These are phyloP conservation scores for Argyra leucocephala DNA, from an alignment of 2,888 invertebrate species.

Conservation along the genomic window DNA sequence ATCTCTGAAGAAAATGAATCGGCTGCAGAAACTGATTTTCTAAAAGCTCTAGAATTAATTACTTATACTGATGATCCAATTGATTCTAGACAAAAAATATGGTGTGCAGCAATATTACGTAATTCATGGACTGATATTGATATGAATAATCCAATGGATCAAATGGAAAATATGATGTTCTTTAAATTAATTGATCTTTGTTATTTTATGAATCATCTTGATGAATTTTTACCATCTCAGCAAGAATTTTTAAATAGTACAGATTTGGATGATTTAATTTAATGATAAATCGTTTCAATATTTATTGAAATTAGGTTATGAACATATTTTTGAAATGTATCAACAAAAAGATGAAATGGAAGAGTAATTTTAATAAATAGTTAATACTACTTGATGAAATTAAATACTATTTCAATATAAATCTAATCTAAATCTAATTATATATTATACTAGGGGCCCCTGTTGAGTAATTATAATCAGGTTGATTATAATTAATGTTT, in stretches of 20 bases:
- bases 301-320: slow-evolving; percentile 70
- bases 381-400: no score
- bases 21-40: slow-evolving; percentile 76
- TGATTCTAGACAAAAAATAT: slow-evolving; percentile 49
- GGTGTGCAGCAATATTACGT: slow-evolving; percentile 66
- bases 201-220: slow-evolving; percentile 56
- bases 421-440: no score
- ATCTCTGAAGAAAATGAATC: slow-evolving; percentile 56
- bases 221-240: slow-evolving; percentile 60
- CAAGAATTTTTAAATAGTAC: slow-evolving; percentile 59
- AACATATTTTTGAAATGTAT: slow-evolving; percentile 48
- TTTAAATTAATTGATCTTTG: slow-evolving; percentile 69
- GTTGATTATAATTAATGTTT: no score
- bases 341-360: slow-evolving; percentile 34
- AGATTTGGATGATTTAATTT: slow-evolving; percentile 56
- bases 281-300: slow-evolving; percentile 64
- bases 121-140: slow-evolving; percentile 58
- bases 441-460: no score
- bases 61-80: slow-evolving; percentile 44
- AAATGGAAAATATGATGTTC: slow-evolving; percentile 62
- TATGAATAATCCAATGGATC: slow-evolving; percentile 58
- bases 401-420: no score
- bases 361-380: no score
- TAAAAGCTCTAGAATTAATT: slow-evolving; percentile 71
- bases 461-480: no score